These are phyloP conservation scores for Theodoxus fluviatilis DNA, from an alignment of 2,888 invertebrate species.

Conservation along the genomic window DNA sequence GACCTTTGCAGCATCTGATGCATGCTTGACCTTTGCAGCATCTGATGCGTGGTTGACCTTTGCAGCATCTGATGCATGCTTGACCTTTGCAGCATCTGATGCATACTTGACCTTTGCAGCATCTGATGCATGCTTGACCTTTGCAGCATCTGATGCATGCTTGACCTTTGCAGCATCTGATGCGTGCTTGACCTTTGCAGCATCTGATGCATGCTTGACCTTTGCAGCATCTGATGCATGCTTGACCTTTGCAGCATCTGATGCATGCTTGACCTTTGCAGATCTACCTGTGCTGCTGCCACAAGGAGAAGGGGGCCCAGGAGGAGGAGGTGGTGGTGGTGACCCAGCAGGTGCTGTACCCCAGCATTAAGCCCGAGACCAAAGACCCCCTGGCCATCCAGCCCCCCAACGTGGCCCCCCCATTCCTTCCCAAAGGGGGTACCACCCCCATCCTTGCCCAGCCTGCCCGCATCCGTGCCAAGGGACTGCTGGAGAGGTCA, in stretches of 20 bases:
- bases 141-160: too few relatives aligned
- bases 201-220: background rate
- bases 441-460: slow-evolving; percentile 52
- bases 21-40: too few relatives aligned
- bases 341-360: slow-evolving; percentile 53
- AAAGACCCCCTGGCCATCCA: slow-evolving; percentile 53
- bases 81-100: too few relatives aligned
- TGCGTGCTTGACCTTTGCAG: too few relatives aligned
- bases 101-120: too few relatives aligned
- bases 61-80: too few relatives aligned
- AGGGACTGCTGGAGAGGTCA: slow-evolving; percentile 61
- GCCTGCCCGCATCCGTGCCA: slow-evolving; percentile 51
- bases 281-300: slow-evolving; percentile 49
- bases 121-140: too few relatives aligned
- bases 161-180: too few relatives aligned
- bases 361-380: slow-evolving; percentile 49
- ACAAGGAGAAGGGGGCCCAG: slow-evolving; percentile 37
- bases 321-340: slow-evolving; percentile 35
- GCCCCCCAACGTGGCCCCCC: slow-evolving; percentile 44
- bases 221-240: too few relatives aligned
- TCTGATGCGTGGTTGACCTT: too few relatives aligned
- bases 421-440: slow-evolving; percentile 44
- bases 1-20: too few relatives aligned
- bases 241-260: background rate
- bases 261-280: slow-evolving; percentile 26